These are phyloP conservation scores for Aphidoletes aphidimyza DNA, from an alignment of 2,888 invertebrate species.

Conservation along the genomic window DNA sequence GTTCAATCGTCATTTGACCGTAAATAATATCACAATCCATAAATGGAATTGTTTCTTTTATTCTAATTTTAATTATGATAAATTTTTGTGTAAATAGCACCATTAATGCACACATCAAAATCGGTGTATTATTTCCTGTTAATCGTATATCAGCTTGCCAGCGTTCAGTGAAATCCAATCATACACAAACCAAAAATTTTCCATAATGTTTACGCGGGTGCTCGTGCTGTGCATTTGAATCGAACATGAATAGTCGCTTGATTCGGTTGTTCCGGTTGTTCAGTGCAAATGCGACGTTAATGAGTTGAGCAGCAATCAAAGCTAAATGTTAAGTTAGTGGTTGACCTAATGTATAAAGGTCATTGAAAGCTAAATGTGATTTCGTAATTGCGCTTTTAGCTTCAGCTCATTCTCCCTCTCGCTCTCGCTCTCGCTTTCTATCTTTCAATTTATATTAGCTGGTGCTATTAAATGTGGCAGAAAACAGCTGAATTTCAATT, in stretches of 20 bases:
- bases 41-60: neutral
- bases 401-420: no score
- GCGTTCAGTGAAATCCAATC: neutral
- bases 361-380: slow-evolving; percentile 47
- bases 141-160: neutral
- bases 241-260: slow-evolving; percentile 41
- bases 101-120: no score
- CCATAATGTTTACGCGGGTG: neutral
- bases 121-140: slow-evolving; percentile 9
- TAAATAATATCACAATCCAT: neutral
- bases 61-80: slow-evolving; percentile 11
- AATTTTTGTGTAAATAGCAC: neutral
- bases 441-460: no score
- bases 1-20: no score
- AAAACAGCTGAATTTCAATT: no score
- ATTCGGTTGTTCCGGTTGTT: slow-evolving; percentile 41
- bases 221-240: neutral
- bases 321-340: slow-evolving; percentile 24
- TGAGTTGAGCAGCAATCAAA: slow-evolving; percentile 43
- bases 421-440: no score
- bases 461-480: no score
- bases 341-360: slow-evolving; percentile 49
- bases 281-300: slow-evolving; percentile 2
- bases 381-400: slow-evolving; percentile 20
- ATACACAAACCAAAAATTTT: neutral